Percentiles rank a stretch among this genome's conserved stretches.
Evolutionary conservation across 2,113 vertebrate genomes (phyloP).

Genomic region (Xenus cinereus): DNA sequence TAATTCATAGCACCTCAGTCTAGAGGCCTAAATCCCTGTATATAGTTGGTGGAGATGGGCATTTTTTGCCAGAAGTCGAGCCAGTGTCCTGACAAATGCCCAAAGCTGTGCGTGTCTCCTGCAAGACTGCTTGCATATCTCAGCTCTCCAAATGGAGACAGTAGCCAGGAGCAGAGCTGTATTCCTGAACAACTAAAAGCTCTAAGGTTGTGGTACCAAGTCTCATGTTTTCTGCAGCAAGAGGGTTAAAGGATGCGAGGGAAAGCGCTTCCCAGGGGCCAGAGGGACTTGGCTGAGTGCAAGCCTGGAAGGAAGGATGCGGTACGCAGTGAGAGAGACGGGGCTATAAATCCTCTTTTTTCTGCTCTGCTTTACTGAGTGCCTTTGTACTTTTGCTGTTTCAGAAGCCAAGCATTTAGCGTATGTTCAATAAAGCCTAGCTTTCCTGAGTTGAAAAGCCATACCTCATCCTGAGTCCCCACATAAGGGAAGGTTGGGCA

Average conservation of each 20-base stretch:
- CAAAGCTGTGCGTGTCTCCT: not conserved
- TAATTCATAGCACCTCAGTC: not conserved
- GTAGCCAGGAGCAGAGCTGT: not conserved
- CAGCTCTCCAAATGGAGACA: not conserved
- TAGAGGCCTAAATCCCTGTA: not conserved
- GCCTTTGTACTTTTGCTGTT: not conserved
- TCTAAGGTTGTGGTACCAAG: not conserved
- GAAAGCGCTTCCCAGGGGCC: not conserved
- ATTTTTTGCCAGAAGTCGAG: not conserved
- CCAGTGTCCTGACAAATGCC: not conserved
- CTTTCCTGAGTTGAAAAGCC: not conserved
- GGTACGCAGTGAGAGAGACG: not conserved
- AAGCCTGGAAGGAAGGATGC: not conserved
- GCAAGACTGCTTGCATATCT: not conserved
- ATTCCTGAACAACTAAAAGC: not conserved
- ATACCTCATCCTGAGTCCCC: not conserved
- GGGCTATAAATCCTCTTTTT: constrained; percentile 19
- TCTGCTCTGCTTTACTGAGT: not conserved
- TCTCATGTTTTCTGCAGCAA: not conserved
- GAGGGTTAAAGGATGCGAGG: not conserved
- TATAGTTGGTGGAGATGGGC: not conserved
- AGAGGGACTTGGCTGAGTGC: not conserved
- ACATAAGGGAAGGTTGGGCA: not conserved
- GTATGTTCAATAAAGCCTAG: not conserved
- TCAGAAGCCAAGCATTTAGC: not conserved